Base-by-base conservation (phyloP, 2,113 vertebrate genomes). In the Sialia sialis region DNA sequence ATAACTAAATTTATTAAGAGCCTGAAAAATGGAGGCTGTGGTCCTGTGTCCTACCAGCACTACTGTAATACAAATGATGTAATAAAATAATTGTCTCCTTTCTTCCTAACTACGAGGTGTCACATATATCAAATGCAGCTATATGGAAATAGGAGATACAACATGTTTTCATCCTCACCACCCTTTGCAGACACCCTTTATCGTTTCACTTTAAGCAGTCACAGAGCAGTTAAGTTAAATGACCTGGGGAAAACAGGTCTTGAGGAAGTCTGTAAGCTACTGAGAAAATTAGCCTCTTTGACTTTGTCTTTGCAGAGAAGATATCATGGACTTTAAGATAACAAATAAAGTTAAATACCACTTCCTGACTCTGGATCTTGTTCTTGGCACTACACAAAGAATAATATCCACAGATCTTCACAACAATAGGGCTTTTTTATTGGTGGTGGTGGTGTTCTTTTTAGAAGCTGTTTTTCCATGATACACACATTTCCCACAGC, bases 331-430 rank as follows among this genome's bases (percentile, higher is more conserved):
- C 77, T 92, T 84, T 34, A 87, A 55, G 67, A 95, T 59, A 95
- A 93, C 46, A 95, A 94, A 90, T 81, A 75, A 91, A 94, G 78
- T 73, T 82, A 91, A 95, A 93, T 56, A 87, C 55, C n/a, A 54
- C 69, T 95, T 95, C 90, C 94, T n/a, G 64, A 84, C 59, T 84
- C 82, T 95, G 85, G 72, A 80, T 93, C 85, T 95, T 93, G 75
- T 90, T 95, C 89, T 94, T 95, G 95, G 94, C 94, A 90, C 63
- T 83, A 52, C 27, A 70, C 23, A 80, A 95, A 94, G 75, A 95
- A 88, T 70, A 95, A 95, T 67, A 95, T 77, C 68, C 79, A 94
- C 67, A 93, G 51, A 91, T 90, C 70, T 89, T 91, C 87, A 89
- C 36, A 89, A 95, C 82, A 95, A 87, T 70, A 73, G 79, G 41